phyloP scores from a whole-genome alignment of 2,113 vertebrate genomes.

The Hypomesus transpacificus region DNA sequence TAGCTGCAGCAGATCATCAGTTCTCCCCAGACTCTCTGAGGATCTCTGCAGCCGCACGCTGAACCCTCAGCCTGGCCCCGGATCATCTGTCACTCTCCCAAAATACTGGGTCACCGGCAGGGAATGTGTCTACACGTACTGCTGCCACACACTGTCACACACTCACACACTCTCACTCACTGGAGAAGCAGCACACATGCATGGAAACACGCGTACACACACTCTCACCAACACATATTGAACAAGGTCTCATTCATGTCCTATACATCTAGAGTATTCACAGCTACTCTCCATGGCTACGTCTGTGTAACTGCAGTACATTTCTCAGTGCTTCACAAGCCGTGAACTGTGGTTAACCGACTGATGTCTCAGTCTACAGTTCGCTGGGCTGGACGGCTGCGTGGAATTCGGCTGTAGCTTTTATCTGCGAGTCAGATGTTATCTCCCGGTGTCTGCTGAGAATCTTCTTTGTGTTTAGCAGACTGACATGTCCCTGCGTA shows the following conservation, averaged over 20 bases:
- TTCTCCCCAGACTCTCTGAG: slow-evolving; percentile 19
- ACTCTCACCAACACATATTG: neutral
- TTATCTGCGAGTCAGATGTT: slow-evolving; percentile 6
- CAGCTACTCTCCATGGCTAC: no score
- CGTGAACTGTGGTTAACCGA: no score
- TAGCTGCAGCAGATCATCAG: slow-evolving; percentile 1
- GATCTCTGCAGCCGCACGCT: slow-evolving; percentile 23
- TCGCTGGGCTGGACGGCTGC: no score
- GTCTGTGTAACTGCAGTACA: no score
- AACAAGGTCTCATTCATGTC: no score
- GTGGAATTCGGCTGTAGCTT: no score
- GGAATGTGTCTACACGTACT: slow-evolving; percentile 36
- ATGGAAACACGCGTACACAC: neutral
- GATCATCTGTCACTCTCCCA: slow-evolving; percentile 31
- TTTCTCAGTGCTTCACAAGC: no score
- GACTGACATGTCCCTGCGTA: no score
- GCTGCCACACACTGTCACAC: slow-evolving; percentile 10
- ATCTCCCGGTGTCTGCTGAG: neutral
- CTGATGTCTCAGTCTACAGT: no score
- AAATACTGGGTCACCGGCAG: slow-evolving; percentile 32
- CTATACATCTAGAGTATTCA: no score
- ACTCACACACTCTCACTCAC: neutral
- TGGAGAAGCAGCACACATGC: neutral
- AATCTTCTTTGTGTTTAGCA: no score
- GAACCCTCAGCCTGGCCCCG: neutral